Conservation (phyloP, 2,888 invertebrate genomes). For the Phyllotreta striolata region DNA sequence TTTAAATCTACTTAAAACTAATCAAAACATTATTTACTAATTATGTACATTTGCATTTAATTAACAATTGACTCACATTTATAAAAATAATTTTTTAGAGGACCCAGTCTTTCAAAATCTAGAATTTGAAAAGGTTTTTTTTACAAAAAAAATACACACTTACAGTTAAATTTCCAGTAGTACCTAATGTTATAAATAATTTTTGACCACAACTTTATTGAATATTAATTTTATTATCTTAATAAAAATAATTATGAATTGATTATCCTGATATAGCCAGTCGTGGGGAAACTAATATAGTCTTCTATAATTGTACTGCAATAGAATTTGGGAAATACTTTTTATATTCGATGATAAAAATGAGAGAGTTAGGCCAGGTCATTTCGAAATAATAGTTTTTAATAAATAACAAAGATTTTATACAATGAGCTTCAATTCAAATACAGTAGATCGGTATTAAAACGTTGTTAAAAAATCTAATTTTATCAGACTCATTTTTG, state of each 20-base stretch:
- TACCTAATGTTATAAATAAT: not conserved
- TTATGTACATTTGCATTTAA: slow-evolving; percentile 22
- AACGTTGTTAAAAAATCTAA: slow-evolving; percentile 16
- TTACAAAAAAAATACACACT: slow-evolving; percentile 1
- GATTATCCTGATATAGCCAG: no score
- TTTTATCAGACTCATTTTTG: slow-evolving; percentile 21
- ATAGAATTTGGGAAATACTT: no score
- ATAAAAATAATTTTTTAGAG: slow-evolving; percentile 33
- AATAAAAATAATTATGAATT: no score
- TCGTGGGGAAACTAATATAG: no score
- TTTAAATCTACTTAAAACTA: slow-evolving; percentile 26
- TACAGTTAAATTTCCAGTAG: not conserved
- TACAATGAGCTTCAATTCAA: not conserved
- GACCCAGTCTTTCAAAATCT: slow-evolving; percentile 33
- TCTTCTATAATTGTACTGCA: no score
- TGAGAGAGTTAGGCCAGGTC: slow-evolving; percentile 4
- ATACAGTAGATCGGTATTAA: slow-evolving; percentile 4
- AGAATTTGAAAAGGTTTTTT: slow-evolving; percentile 6
- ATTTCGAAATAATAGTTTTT: not conserved
- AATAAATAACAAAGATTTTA: slow-evolving; percentile 3
- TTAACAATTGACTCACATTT: slow-evolving; percentile 33
- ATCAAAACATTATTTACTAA: slow-evolving; percentile 11
- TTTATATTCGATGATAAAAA: no score
- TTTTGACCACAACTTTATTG: not conserved
- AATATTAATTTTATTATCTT: no score